These are phyloP conservation scores for Phalacrocorax pelagicus DNA, from an alignment of 2,113 vertebrate species.

Conservation along the genomic window DNA sequence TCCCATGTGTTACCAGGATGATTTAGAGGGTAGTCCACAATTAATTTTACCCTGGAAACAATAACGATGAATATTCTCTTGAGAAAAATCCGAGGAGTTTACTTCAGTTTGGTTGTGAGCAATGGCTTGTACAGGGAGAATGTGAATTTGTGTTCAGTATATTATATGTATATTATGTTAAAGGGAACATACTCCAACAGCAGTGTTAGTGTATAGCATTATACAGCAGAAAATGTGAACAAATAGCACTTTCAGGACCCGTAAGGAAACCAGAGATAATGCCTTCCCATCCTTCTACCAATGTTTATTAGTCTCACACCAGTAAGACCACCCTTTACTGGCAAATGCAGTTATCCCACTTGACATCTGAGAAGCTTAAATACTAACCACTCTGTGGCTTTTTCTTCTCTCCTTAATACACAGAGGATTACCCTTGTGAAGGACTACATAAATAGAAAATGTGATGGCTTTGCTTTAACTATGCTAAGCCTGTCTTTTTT, in stretches of 20 bases:
- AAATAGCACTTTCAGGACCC: neutral
- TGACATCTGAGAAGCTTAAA: conserved; percentile 24
- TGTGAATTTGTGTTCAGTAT: neutral
- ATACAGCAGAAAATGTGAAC: neutral
- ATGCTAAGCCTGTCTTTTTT: neutral
- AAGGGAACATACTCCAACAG: neutral
- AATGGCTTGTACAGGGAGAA: neutral
- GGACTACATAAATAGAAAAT: conserved; percentile 48
- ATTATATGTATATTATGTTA: neutral
- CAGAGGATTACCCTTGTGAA: conserved; percentile 44
- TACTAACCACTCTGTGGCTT: neutral
- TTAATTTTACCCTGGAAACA: neutral
- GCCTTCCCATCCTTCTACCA: neutral
- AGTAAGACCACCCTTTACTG: neutral
- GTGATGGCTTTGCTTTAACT: conserved; percentile 34
- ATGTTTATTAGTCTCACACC: neutral
- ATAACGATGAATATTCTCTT: neutral
- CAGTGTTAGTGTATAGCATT: neutral
- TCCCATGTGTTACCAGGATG: neutral
- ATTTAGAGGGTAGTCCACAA: neutral
- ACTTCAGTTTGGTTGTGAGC: neutral
- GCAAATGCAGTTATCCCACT: neutral
- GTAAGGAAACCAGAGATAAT: neutral
- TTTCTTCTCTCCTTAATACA: conserved; percentile 2
- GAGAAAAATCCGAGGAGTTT: neutral